Conservation (phyloP, 2,113 vertebrate genomes). For the Xiphophorus hellerii region DNA sequence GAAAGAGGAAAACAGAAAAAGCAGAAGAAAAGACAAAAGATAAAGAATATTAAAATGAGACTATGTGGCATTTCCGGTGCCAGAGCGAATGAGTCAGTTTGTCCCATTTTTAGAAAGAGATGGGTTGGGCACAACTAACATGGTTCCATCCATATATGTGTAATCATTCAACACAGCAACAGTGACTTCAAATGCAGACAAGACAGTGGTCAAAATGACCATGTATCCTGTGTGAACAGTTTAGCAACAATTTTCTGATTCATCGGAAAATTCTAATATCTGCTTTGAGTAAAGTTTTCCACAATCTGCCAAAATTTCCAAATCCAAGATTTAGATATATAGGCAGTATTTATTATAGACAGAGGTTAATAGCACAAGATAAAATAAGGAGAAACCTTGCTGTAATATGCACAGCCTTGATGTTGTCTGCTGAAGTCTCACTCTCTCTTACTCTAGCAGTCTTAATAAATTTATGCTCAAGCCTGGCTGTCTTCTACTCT, state of each 20-base stretch:
- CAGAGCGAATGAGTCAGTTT: slow-evolving; percentile 68
- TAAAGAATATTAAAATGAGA: slow-evolving; percentile 45
- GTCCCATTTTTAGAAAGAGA: slow-evolving; percentile 38
- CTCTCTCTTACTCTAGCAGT: no score
- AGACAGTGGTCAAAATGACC: slow-evolving; percentile 45
- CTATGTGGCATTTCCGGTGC: slow-evolving; percentile 49
- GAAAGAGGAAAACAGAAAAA: slow-evolving; percentile 70
- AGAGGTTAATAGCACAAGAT: no score
- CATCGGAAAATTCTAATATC: not conserved
- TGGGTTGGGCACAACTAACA: slow-evolving; percentile 34
- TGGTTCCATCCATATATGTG: slow-evolving; percentile 30
- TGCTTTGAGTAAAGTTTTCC: not conserved
- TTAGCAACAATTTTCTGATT: not conserved
- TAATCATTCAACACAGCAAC: slow-evolving; percentile 5
- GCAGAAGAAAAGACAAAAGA: slow-evolving; percentile 31
- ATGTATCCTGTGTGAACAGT: not conserved
- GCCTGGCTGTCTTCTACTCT: no score
- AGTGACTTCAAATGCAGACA: slow-evolving; percentile 48
- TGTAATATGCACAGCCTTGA: no score
- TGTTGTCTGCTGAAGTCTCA: no score
- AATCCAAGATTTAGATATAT: no score
- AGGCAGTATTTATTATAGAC: no score
- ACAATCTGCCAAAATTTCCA: no score
- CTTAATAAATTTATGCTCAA: no score
- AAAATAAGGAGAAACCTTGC: no score